Evolutionary conservation across 1,140 invertebrate species (phyloP), one percentile per base, ranked within the genome.

Genomic region (Coenobita brevimanus): DNA sequence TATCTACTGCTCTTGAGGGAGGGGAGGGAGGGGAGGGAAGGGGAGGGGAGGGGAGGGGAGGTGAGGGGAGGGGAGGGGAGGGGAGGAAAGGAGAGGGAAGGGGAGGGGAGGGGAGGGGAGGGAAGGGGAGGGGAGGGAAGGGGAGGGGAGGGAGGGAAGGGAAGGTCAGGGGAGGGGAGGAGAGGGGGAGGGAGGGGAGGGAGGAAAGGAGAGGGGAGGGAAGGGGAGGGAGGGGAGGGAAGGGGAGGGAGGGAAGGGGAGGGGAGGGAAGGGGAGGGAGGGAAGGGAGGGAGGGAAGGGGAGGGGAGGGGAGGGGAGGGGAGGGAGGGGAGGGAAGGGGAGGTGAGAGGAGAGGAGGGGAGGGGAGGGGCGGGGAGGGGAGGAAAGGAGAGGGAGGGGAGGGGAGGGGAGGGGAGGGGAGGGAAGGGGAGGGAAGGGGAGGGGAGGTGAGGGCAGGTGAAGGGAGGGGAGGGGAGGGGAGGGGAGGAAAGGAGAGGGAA

Each of bases 191-290:
- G 21, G 21, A 21, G 33, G 62, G 21, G 21, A 21, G 71, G 21
- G 62, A 64, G 21, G 33, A 30, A 64, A 30, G 21, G 71, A 75
- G 71, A 33, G 71, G 41, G 30, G 4, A 38, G 41, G 30, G n/a
- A 38, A 75, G 30, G n/a, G 71, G n/a, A 38, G 41, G 30, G 4
- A 38, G 41, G 21, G 62, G 21, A 30, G 33, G 62, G 21, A 30
- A 21, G 30, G 4, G 30, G n/a, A 41, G n/a, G 30, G n/a, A 38
- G 41, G 38, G 33, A 36, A n/a, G n/a, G 13, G n/a, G 33, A 36
- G n/a, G 71, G n/a, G 71, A 75, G 71, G n/a, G 71, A 33, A 36
- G 36, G n/a, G 33, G n/a, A n/a, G 38, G 33, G 38, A 75, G 71
- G n/a, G 71, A 33, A 2, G 4, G 30, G 2, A n/a, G n/a, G 71